Base-by-base conservation (phyloP, 1,140 invertebrate species). In the Triops longicaudatus region DNA sequence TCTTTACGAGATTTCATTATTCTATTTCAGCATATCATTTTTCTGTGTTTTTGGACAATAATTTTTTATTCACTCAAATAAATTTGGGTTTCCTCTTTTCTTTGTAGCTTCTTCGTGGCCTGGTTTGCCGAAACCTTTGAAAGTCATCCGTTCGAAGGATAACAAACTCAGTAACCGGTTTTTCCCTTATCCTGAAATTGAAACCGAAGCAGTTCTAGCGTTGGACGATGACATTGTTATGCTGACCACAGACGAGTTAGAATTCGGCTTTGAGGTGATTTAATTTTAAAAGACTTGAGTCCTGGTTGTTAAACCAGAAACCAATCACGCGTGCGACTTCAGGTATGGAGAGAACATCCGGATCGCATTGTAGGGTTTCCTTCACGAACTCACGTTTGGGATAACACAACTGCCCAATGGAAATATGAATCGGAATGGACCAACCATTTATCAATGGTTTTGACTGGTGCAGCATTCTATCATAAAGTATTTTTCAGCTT, bases 401-500 rank as follows among this genome's bases (percentile, higher is more conserved):
- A 96, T 83, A 96, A 96, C 85, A 84, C 85, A 0, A 95, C 92
- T 0, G 84, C 86, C 79, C 88, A 88, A 76, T 97, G 94, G 93
- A 92, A 90, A 78, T 97, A 97, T 82, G 93, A 96, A 85, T 95
- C 93, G 72, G 95, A 97, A 85, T 97, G 95, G 95, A 95, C 92
- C 0, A 97, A 96, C 85, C 90, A 95, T 83, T 92, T 96, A 77
- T 95, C 93, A 1, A 95, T 96, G 93, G 93, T 97, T 28, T 84
- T 97, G 26, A 97, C 94, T 0, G 95, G 94, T 28, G 94, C 93
- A n/a, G 93, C 94, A 50, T 96, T 96, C 85, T 92, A 96, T 83
- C 94, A 97, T 82, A 96, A 96, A 83, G 89, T 92, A 84, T 80
- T 77, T 79, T n/a, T 50, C 14, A 41, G 11, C 10, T 26, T 28